These are phyloP conservation scores for Acanthis flammea DNA, from an alignment of 2,797 vertebrate genomes.

Conservation along the genomic window DNA sequence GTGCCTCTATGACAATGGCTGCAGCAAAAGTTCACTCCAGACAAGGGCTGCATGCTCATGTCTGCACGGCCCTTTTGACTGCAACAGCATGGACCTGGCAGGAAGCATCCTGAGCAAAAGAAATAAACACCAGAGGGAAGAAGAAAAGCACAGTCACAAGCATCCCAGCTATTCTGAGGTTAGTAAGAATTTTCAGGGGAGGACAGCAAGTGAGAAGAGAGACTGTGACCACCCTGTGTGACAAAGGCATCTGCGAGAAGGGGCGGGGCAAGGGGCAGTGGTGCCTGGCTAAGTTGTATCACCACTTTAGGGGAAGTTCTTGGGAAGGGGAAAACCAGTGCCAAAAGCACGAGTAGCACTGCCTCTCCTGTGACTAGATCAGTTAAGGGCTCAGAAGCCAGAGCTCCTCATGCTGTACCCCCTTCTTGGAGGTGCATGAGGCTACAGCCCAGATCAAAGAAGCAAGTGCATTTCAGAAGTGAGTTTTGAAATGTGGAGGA, in stretches of 20 bases:
- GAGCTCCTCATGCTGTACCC: accelerated
- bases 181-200: neutral
- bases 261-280: neutral
- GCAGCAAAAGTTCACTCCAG: neutral
- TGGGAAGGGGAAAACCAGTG: accelerated
- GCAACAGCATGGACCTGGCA: neutral
- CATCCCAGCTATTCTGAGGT: neutral
- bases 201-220: neutral
- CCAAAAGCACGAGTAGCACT: neutral
- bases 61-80: neutral
- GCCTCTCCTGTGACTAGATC: neutral
- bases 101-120: neutral
- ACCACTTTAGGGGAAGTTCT: accelerated
- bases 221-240: neutral
- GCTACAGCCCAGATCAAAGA: neutral
- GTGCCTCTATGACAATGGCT: neutral
- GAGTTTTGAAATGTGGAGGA: neutral
- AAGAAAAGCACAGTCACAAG: neutral
- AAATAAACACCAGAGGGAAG: neutral
- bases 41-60: neutral
- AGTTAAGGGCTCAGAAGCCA: neutral
- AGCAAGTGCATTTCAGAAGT: neutral
- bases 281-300: neutral
- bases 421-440: neutral
- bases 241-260: neutral